phyloP scores from a whole-genome alignment of 64 coral and sea anemone species.

The Stichodactyla helianthus region DNA sequence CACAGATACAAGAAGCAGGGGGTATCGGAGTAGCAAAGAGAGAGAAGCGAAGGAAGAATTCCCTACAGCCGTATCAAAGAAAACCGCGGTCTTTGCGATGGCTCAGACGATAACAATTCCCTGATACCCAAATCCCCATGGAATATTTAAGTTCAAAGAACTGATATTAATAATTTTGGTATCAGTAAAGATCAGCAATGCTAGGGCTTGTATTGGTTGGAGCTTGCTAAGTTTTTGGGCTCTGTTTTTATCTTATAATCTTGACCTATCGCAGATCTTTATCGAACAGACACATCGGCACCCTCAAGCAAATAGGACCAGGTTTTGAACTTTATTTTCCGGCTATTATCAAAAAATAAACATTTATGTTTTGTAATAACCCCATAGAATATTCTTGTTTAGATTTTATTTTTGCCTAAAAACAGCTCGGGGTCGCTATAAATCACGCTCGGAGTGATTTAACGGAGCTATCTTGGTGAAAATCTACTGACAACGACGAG shows the following conservation, averaged over 20 bases:
- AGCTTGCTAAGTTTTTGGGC: neutral
- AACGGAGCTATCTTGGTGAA: neutral
- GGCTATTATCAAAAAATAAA: neutral
- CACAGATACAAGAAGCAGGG: neutral
- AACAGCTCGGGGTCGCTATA: neutral
- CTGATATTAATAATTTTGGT: constrained; percentile 21
- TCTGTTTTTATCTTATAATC: constrained; percentile 15
- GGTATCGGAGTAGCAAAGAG: neutral
- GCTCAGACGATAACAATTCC: neutral
- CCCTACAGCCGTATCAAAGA: neutral
- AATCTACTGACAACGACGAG: neutral
- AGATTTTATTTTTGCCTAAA: neutral
- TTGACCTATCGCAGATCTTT: constrained; percentile 17
- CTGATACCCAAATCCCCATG: constrained; percentile 16
- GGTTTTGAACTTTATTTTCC: neutral
- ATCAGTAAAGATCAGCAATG: constrained; percentile 21
- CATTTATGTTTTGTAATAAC: neutral
- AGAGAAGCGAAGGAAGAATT: neutral
- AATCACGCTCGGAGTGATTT: constrained; percentile 4
- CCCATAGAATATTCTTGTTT: neutral
- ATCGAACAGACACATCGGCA: constrained; percentile 6
- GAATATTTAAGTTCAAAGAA: constrained; percentile 1
- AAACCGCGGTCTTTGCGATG: constrained; percentile 1
- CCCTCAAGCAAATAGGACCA: neutral
- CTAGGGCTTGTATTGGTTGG: constrained; percentile 19